These are phyloP conservation scores for Coleophora deauratella DNA, from an alignment of 2,888 invertebrate species.

Conservation along the genomic window DNA sequence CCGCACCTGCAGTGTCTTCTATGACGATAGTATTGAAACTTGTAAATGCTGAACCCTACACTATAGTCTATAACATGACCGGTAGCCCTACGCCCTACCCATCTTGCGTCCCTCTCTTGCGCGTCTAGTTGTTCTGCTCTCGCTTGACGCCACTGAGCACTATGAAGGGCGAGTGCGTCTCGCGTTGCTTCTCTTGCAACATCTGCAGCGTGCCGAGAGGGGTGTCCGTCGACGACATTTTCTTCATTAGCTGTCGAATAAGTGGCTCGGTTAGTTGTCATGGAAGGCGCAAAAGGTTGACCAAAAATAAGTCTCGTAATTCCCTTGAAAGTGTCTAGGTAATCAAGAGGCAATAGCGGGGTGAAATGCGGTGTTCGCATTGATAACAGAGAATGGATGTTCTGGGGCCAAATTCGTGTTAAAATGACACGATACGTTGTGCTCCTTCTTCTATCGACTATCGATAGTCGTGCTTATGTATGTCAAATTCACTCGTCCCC, in stretches of 20 bases:
- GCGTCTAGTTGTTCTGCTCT: slow-evolving; percentile 33
- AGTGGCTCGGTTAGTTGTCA: slow-evolving; percentile 1
- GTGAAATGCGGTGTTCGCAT: background rate
- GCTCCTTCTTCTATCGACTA: too few species aligned
- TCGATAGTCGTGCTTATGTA: too few species aligned
- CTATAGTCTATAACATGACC: background rate
- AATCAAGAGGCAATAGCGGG: background rate
- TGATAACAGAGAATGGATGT: too few species aligned
- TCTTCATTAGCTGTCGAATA: slow-evolving; percentile 85
- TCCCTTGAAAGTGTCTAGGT: background rate
- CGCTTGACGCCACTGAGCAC: slow-evolving; percentile 91
- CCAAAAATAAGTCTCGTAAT: too few species aligned
- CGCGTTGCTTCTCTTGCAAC: slow-evolving; percentile 95
- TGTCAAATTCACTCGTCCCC: too few species aligned
- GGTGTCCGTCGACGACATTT: slow-evolving; percentile 98
- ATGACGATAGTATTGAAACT: too few species aligned
- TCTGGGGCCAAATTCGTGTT: too few species aligned
- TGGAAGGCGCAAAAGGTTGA: background rate
- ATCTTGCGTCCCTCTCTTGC: background rate
- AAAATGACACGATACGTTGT: too few species aligned
- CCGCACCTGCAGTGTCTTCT: too few species aligned
- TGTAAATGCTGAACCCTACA: too few species aligned
- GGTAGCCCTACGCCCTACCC: background rate
- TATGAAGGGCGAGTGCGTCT: slow-evolving; percentile 93
- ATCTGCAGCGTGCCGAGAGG: slow-evolving; percentile 95